Base-by-base conservation (phyloP, 2,113 vertebrate species). In the Amphiprion ocellaris region DNA sequence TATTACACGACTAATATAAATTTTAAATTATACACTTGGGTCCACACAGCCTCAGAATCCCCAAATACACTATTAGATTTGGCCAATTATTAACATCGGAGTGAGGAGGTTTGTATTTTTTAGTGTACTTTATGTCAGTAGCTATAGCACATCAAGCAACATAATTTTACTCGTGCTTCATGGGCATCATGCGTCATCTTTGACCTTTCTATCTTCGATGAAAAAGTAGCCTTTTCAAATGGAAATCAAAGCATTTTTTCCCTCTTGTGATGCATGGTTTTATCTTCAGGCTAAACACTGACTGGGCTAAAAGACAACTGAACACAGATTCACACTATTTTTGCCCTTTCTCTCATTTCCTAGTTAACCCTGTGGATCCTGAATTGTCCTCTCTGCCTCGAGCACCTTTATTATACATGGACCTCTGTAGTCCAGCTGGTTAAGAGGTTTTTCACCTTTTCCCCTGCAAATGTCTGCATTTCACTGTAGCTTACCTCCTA, bases 221-320 rank as follows among this genome's bases (percentile, higher is more conserved):
- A 50, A 66, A 74, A 77, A 74, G 41, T 52, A 46, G 21, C 47
- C 73, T 61, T 90, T 87, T 87, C 37, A 64, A 76, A 89, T 83
- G n/a, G 60, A 81, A 78, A 75, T 75, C 54, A 65, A 77, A 66
- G 24, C 28, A 33, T 67, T 58, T 77, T 74, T 28, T 24, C n/a
- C 12, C 16, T 61, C 15, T 66, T 17, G 26, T 47, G 39, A 44
- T 21, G 58, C 58, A 17, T 52, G 37, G 64, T 83, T 69, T 73
- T 52, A 66, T 80, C 61, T 63, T 30, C 67, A 0, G 10, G 52
- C 37, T 54, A 55, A 69, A 65, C 46, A 61, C 28, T 33, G 17
- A 26, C 41, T 68, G 49, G 21, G 39, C 54, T 44, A 73, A 79
- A 65, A 76, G 55, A 61, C 52, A 74, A 77, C 14, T 56, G 21